These are phyloP conservation scores for Vollenhovia emeryi DNA, from an alignment of 1,140 invertebrate species.

Conservation along the genomic window DNA sequence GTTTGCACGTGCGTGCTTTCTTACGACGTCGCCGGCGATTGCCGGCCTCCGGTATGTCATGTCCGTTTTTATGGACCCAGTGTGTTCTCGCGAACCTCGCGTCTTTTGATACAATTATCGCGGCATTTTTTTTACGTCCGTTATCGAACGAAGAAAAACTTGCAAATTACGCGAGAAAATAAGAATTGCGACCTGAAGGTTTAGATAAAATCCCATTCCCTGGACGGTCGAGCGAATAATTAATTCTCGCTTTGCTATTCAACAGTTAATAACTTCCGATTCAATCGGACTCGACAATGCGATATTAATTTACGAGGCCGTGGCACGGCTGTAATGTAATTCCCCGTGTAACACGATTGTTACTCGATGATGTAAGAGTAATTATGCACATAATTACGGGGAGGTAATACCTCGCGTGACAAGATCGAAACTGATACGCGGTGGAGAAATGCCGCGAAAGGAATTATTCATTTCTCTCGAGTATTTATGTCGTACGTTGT, in stretches of 20 bases:
- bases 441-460: not conserved
- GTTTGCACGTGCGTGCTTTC: not conserved
- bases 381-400: conserved; percentile 7
- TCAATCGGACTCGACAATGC: not conserved
- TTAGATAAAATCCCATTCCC: not conserved
- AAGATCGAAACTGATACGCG: conserved; percentile 7
- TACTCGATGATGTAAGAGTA: conserved; percentile 18
- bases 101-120: not conserved
- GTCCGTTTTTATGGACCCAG: not conserved
- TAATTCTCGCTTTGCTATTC: not conserved
- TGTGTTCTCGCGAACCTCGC: not conserved
- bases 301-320: not conserved
- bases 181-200: not conserved
- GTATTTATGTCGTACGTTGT: not conserved
- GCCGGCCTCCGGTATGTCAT: too few relatives aligned
- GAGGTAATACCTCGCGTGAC: not conserved
- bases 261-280: not conserved
- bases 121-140: not conserved
- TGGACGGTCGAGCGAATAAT: not conserved
- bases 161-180: not conserved
- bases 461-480: conserved; percentile 23
- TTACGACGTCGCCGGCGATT: not conserved
- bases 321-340: not conserved
- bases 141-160: not conserved
- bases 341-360: not conserved